Conservation (phyloP, 2,797 vertebrate species). For the Sebastes oblongus region DNA sequence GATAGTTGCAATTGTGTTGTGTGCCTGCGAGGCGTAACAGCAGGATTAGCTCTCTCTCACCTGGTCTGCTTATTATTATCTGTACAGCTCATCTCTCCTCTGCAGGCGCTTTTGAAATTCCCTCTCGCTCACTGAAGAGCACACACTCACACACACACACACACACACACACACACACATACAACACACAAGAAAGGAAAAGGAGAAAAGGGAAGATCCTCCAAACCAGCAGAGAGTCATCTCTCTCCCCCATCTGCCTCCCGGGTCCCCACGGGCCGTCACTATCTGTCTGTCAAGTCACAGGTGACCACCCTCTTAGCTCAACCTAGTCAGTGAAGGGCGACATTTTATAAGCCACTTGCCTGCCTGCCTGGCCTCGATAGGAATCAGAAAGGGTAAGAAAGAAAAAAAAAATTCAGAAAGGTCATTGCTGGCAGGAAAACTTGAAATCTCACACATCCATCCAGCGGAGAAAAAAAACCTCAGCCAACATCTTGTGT, state of each 20-base stretch:
- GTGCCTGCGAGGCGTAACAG: slow-evolving; percentile 56
- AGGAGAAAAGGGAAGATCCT: neutral
- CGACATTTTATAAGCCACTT: slow-evolving; percentile 52
- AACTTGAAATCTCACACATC: slow-evolving; percentile 47
- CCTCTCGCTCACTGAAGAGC: slow-evolving; percentile 50
- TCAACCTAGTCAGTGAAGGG: slow-evolving; percentile 43
- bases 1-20: slow-evolving; percentile 53
- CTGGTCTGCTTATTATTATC: slow-evolving; percentile 64
- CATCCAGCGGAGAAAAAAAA: slow-evolving; percentile 13
- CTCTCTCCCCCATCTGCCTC: slow-evolving; percentile 37
- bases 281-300: slow-evolving; percentile 69
- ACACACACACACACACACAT: slow-evolving; percentile 25
- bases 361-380: slow-evolving; percentile 40
- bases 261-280: slow-evolving; percentile 38
- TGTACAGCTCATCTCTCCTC: slow-evolving; percentile 64
- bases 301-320: slow-evolving; percentile 64
- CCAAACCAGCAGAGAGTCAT: slow-evolving; percentile 37
- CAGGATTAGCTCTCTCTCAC: slow-evolving; percentile 71
- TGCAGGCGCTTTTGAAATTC: slow-evolving; percentile 62
- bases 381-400: slow-evolving; percentile 47
- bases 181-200: slow-evolving; percentile 33
- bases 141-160: neutral
- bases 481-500: slow-evolving; percentile 10
- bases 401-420: slow-evolving; percentile 16
- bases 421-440: slow-evolving; percentile 58